Conservation (phyloP, 2,113 vertebrate genomes). For the Typhlomys cinereus region DNA sequence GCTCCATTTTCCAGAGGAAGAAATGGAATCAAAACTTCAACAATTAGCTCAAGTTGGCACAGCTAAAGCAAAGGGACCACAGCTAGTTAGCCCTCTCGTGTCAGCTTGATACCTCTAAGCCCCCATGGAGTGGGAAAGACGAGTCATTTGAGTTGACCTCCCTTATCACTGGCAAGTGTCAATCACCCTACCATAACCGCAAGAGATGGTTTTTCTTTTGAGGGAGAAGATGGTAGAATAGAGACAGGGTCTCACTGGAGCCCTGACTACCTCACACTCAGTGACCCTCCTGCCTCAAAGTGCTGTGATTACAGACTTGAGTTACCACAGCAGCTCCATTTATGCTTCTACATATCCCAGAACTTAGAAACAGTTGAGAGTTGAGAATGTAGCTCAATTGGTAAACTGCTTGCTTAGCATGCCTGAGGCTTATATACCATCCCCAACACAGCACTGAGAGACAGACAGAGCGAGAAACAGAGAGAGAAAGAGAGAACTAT, state of each 20-base stretch:
- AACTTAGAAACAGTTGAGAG: not conserved
- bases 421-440: not conserved
- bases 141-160: not conserved
- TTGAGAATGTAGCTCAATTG: not conserved
- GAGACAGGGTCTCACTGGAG: not conserved
- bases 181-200: not conserved
- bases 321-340: not conserved
- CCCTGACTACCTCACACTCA: not conserved
- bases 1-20: constrained; percentile 2
- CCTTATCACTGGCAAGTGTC: not conserved
- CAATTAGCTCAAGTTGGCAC: not conserved
- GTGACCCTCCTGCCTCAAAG: not conserved
- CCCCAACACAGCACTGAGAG: no score
- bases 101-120: not conserved
- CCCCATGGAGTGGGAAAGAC: not conserved
- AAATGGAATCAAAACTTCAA: not conserved
- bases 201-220: not conserved
- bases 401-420: not conserved
- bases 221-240: not conserved
- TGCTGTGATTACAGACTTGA: not conserved
- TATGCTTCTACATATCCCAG: not conserved
- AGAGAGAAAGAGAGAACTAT: not conserved
- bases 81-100: not conserved
- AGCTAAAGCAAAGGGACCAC: not conserved
- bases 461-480: not conserved